Evolutionary conservation across 2,797 vertebrate genomes (phyloP).

Genomic region (Sebastes glaucus): DNA sequence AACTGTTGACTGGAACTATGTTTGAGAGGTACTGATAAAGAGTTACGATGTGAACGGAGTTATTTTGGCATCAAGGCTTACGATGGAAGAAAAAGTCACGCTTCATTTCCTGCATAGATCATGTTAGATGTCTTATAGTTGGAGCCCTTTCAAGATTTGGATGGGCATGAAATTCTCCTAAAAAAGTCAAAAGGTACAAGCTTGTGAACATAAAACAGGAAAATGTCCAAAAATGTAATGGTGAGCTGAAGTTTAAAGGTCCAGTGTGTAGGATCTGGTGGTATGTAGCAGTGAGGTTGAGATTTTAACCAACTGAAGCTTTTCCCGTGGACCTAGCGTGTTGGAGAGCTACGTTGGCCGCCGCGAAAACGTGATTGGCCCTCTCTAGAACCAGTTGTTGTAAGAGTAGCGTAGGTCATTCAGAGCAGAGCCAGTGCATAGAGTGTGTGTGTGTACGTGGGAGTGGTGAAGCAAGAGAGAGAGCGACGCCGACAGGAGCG

Average conservation of each 20-base stretch:
- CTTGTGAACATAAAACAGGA: not conserved
- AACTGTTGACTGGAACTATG: not conserved
- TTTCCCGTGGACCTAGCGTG: accelerated
- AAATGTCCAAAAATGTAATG: not conserved
- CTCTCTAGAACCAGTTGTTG: no score
- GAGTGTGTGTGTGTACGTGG: no score
- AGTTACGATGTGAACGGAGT: not conserved
- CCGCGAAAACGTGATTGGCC: no score
- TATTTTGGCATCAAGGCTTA: not conserved
- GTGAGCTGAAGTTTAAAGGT: not conserved
- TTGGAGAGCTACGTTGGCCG: no score
- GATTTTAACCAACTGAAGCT: no score
- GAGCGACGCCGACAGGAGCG: no score
- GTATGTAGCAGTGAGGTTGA: no score
- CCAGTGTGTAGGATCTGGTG: no score
- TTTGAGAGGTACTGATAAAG: not conserved
- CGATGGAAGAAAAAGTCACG: not conserved
- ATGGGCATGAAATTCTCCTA: not conserved
- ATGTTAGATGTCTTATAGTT: not conserved
- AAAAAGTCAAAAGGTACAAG: not conserved
- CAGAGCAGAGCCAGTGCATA: no score
- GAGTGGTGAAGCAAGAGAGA: no score
- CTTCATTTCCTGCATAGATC: not conserved
- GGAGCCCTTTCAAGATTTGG: not conserved
- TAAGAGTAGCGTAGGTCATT: no score